Percentiles rank a stretch among this genome's conserved stretches.
phyloP scores from a whole-genome alignment of 2,113 vertebrate genomes.

The Sorex araneus region DNA sequence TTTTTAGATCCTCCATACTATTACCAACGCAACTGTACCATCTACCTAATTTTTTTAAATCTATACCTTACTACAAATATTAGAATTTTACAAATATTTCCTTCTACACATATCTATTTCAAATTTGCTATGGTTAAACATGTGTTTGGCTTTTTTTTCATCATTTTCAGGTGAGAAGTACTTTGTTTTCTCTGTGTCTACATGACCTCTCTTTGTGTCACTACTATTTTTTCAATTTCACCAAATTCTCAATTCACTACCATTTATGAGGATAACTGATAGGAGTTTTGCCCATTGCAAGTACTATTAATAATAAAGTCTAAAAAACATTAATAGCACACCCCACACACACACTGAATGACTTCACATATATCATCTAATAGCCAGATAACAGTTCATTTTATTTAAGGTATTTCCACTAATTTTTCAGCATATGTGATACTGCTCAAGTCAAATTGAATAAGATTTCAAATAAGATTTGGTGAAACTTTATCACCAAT shows the following conservation, averaged over 20 bases:
- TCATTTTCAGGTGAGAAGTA: conserved; percentile 55
- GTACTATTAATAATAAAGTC: conserved; percentile 22
- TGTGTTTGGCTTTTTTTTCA: conserved; percentile 50
- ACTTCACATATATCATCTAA: not conserved
- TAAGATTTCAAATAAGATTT: not conserved
- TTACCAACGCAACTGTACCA: not conserved
- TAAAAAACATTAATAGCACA: not conserved
- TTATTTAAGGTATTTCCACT: conserved; percentile 25
- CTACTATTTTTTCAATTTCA: conserved; percentile 19
- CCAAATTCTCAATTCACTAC: conserved; percentile 48
- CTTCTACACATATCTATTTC: not conserved
- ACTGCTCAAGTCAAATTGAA: rapidly evolving
- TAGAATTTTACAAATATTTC: conserved; percentile 35
- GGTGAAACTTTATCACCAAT: not conserved
- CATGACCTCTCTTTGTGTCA: conserved; percentile 64
- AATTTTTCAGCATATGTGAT: not conserved
- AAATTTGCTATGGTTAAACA: not conserved
- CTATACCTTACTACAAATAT: conserved; percentile 12
- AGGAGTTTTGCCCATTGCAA: conserved; percentile 60
- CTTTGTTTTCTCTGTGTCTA: conserved; percentile 26
- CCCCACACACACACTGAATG: not conserved
- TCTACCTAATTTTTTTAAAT: not conserved
- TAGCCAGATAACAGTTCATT: not conserved
- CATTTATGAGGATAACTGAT: not conserved
- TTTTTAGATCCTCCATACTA: not conserved